These are phyloP conservation scores for Seriola rivoliana DNA, from an alignment of 2,113 vertebrate species.

Conservation along the genomic window DNA sequence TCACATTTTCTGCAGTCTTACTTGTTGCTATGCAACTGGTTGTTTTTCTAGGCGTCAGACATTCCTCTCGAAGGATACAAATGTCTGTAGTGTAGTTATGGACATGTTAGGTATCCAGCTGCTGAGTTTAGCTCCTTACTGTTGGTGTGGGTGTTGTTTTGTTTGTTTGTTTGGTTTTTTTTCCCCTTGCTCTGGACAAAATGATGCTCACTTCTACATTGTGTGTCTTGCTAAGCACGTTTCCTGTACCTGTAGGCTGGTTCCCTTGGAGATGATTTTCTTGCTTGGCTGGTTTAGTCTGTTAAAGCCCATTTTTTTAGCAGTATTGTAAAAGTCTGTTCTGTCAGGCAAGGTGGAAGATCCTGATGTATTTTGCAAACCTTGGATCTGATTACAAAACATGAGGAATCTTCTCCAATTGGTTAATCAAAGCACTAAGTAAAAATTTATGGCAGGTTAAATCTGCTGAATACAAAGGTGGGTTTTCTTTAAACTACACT, in stretches of 20 bases:
- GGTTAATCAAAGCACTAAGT: not conserved
- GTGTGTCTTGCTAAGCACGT: not conserved
- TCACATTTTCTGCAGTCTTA: slow-evolving; percentile 64
- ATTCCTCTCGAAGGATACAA: slow-evolving; percentile 66
- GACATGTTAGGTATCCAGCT: slow-evolving; percentile 54
- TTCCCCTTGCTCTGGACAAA: slow-evolving; percentile 9
- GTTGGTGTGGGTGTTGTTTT: slow-evolving; percentile 27
- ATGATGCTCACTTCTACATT: not conserved
- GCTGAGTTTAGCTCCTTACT: slow-evolving; percentile 10
- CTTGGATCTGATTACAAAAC: not conserved
- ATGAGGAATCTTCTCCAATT: not conserved
- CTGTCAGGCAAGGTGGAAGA: not conserved
- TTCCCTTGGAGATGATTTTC: slow-evolving; percentile 44
- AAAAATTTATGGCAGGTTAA: not conserved
- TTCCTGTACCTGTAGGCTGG: slow-evolving; percentile 26
- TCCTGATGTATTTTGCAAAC: not conserved
- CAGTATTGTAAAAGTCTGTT: not conserved
- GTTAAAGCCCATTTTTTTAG: not conserved
- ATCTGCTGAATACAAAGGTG: not conserved
- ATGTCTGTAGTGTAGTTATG: slow-evolving; percentile 58
- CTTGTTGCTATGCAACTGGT: slow-evolving; percentile 79
- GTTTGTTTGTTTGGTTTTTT: not conserved
- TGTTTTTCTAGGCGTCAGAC: slow-evolving; percentile 64
- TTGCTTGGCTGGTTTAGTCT: slow-evolving; percentile 23
- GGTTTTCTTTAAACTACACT: not conserved